Conservation (phyloP, 2,797 vertebrate species). For the Falco peregrinus region DNA sequence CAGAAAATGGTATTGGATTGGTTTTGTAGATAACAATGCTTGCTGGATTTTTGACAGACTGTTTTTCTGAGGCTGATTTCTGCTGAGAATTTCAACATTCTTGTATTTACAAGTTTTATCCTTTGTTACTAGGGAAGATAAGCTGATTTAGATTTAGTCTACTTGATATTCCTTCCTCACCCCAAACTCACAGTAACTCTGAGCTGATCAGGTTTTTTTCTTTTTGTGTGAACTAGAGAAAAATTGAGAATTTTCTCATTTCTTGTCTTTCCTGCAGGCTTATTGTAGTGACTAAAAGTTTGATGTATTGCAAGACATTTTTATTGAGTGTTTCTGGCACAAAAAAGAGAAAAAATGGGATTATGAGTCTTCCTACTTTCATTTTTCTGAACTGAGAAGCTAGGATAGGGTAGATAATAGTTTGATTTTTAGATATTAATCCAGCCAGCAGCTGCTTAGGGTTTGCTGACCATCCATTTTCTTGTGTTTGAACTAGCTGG, state of each 20-base stretch:
- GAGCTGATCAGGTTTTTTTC: not conserved
- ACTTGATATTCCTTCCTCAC: not conserved
- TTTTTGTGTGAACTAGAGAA: not conserved
- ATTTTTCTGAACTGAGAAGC: constrained; percentile 39
- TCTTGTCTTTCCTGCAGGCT: not conserved
- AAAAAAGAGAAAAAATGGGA: not conserved
- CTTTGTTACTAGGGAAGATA: not conserved
- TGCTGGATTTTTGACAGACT: not conserved
- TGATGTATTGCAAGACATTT: constrained; percentile 27
- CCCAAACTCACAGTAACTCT: not conserved
- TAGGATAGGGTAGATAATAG: constrained; percentile 50
- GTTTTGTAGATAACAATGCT: not conserved
- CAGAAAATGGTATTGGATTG: not conserved
- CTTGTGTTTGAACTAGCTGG: constrained; percentile 57
- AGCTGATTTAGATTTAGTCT: not conserved
- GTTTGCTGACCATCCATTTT: constrained; percentile 63
- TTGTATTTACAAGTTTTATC: constrained; percentile 21
- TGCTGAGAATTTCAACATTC: not conserved
- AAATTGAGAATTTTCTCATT: constrained; percentile 37
- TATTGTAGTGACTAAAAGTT: constrained; percentile 22
- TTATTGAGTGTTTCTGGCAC: constrained; percentile 36
- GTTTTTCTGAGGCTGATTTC: constrained; percentile 1
- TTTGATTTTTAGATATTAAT: constrained; percentile 64
- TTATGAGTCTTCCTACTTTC: constrained; percentile 7
- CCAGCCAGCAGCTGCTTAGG: constrained; percentile 35